Evolutionary conservation across 2,113 vertebrate genomes (phyloP).

Genomic region (Micronycteris hirsuta): DNA sequence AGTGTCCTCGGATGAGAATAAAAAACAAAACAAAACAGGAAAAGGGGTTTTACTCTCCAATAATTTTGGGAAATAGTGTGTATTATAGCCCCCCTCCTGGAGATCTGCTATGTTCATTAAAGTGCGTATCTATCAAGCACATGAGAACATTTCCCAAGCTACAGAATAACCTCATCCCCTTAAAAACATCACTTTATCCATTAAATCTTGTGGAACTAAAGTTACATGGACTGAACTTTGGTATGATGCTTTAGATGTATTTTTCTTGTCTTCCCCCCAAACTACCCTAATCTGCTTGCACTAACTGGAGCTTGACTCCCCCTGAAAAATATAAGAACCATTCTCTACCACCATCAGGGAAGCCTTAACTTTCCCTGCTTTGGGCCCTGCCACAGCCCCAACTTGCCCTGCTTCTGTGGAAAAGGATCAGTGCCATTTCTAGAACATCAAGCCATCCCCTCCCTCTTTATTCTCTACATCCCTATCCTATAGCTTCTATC

Average conservation of each 20-base stretch:
- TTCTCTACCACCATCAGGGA: not conserved
- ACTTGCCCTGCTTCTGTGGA: not conserved
- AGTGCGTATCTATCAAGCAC: not conserved
- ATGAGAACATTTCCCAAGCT: not conserved
- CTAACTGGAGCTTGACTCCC: not conserved
- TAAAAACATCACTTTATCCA: not conserved
- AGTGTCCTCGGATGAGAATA: no score
- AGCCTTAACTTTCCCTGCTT: not conserved
- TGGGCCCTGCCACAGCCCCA: not conserved
- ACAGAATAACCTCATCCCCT: not conserved
- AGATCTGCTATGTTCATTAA: not conserved
- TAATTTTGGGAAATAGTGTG: not conserved
- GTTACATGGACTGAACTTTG: not conserved
- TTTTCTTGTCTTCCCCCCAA: not conserved
- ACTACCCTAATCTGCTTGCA: not conserved
- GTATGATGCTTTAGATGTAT: not conserved
- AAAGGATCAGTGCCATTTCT: not conserved
- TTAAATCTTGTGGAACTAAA: not conserved
- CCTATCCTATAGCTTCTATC: not conserved
- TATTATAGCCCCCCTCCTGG: not conserved
- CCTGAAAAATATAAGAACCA: not conserved
- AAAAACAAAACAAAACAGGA: no score
- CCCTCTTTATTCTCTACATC: not conserved
- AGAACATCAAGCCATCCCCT: not conserved
- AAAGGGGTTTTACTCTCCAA: not conserved